Base-by-base conservation (phyloP, 2,797 vertebrate genomes). In the Pantherophis vulpinus region DNA sequence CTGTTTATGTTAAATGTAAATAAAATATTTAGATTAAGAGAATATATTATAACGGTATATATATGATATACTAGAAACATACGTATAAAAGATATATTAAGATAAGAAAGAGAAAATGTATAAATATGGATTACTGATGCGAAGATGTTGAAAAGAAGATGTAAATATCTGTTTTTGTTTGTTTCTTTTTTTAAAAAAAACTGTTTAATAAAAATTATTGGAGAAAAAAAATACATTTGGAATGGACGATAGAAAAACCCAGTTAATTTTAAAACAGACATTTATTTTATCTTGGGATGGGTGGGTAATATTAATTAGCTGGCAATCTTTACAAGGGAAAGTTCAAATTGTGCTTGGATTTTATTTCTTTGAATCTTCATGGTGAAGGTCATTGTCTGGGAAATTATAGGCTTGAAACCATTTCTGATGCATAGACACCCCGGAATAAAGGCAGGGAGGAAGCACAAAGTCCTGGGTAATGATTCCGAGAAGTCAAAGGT, bases 321-420 rank as follows among this genome's bases (percentile, higher is more conserved):
- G 51, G 59, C 56, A 91, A 91, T 83, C 90, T 32, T 94, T 93
- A 70, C 66, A 92, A 95, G 94, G 83, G 63, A 92, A 94, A 94
- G 94, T 93, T 95, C 86, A 94, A 58, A 92, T 93, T 93, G 79
- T 86, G 86, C 93, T 95, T 86, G 91, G 92, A 90, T 63, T 92
- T 93, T 42, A 58, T 94, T 92, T 74, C 60, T 94, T 95, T 94
- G 63, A 70, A 90, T 83, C 92, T 91, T 59, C 55, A 27, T 58
- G 55, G 58, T 13, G 91, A 93, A 94, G 83, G 91, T 94, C 93
- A 86, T 86, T 32, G 63, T 93, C 91, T 92, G 91, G 74, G 93
- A 95, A 91, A 91, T 89, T 29, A 89, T 86, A 61, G 93, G 32
- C n/a, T 58, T 87, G 86, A 37, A 79, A n/a, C 29, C 29, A 42